Base-by-base conservation (phyloP, 2,113 vertebrate species). In the Harpagus bidentatus region DNA sequence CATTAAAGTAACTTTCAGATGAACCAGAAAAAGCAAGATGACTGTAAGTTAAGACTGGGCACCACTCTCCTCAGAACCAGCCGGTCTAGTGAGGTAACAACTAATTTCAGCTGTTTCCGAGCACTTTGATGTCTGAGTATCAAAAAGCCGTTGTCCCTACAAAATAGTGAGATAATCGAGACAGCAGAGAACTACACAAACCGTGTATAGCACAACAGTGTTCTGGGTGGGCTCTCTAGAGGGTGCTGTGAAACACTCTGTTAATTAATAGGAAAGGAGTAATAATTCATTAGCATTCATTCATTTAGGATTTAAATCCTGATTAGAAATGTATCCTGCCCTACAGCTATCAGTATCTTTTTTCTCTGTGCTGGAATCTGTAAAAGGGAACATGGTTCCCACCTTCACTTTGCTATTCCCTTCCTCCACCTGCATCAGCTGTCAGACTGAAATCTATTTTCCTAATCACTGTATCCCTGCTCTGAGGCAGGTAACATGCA, bases 211-310 rank as follows among this genome's bases (percentile, higher is more conserved):
- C 43, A 78, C 74, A 85, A 88, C 61, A 62, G 12, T 38, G n/a
- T 66, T 92, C 34, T 76, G 78, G 13, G 67, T 90, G 16, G 72
- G 20, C 16, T 95, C 83, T 95, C 86, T 87, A 94, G 77, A 94
- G 34, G 56, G 61, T 83, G 90, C 80, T 92, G n/a, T 92, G 61
- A 84, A 93, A 93, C 43, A 62, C 56, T 36, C n/a, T 72, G 52
- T 81, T 94, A 92, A 93, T 95, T 91, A 92, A 77, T 70, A 87
- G 56, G 53, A 65, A 94, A 94, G 73, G 62, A 82, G 62, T 72
- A 89, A 93, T 96, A 72, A 90, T 95, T 94, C 79, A 96, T 86
- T 93, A 92, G 55, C 38, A 81, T 86, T 89, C 77, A 88, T 72
- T 94, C 82, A 94, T 79, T 92, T 82, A 69, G 73, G 66, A 87